Base-by-base conservation (phyloP, 2,888 invertebrate genomes). In the Poecilus cupreus region DNA sequence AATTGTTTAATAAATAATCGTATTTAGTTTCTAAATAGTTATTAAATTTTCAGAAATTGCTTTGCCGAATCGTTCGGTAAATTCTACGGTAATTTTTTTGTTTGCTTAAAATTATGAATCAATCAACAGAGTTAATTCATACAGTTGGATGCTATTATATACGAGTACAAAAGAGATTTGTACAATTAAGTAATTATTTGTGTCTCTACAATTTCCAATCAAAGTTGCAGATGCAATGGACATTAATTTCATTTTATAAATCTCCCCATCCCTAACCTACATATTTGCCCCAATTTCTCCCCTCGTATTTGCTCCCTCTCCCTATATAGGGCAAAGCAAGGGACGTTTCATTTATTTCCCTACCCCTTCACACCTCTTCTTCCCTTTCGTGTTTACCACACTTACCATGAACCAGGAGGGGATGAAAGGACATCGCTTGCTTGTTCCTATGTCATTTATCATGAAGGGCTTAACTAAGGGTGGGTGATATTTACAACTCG, bases 211-310 rank as follows among this genome's bases (percentile, higher is more conserved):
- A n/a, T n/a, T n/a, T n/a, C n/a, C n/a, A n/a, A n/a, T n/a, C n/a
- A n/a, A n/a, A n/a, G n/a, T n/a, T n/a, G n/a, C n/a, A n/a, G n/a
- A n/a, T n/a, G n/a, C n/a, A n/a, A n/a, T n/a, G n/a, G n/a, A n/a
- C n/a, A n/a, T n/a, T 0, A 43, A 43, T n/a, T 43, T n/a, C 4
- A 1, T 16, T 54, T 54, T 1, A 26, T 68, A 26, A 37, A 32
- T 22, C 6, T 8, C 24, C 46, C 46, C 64, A 26, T 16, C 64
- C 43, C 46, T 57, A 54, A 54, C 76, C 76, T 76, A 76, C 20
- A 76, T 76, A 54, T 76, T 57, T 76, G 76, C 18, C 76, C 76
- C 32, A 76, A 76, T 76, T 76, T 76, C 76, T 76, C 39, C 51
- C 76, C 76, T 11, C 10, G 24, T 16, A 37, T 68, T 68, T 18